A percentile compares a stretch with the other conserved stretches of the same genome.
phyloP scores from a whole-genome alignment of 2,888 invertebrate species.

The Opisthograptis luteolata region DNA sequence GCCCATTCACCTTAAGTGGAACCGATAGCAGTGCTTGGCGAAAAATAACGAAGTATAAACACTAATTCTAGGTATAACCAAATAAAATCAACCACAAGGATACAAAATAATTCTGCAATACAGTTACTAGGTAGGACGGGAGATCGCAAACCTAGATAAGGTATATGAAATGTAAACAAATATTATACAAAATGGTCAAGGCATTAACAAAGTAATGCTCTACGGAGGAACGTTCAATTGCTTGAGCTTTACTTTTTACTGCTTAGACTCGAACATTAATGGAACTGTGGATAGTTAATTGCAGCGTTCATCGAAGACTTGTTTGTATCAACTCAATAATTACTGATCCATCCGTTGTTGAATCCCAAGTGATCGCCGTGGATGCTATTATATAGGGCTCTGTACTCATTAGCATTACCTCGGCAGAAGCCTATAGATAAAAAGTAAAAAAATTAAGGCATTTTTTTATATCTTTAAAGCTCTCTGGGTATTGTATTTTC shows the following conservation, averaged over 20 bases:
- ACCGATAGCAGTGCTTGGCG: too few relatives aligned
- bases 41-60: too few relatives aligned
- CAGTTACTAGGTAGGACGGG: conserved; percentile 24
- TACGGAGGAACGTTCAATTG: too few relatives aligned
- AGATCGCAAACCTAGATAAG: conserved; percentile 67
- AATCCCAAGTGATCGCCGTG: not conserved
- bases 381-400: conserved; percentile 1
- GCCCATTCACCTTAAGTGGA: too few relatives aligned
- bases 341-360: conserved; percentile 13
- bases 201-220: conserved; percentile 38
- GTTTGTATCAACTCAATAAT: conserved; percentile 19
- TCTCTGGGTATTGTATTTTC: too few relatives aligned
- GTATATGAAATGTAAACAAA: conserved; percentile 43
- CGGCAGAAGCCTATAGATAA: too few relatives aligned
- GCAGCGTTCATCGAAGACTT: conserved; percentile 3
- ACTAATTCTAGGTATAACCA: too few relatives aligned
- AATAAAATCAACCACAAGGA: not conserved
- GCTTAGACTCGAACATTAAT: not conserved
- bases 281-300: conserved; percentile 7
- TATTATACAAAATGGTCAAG: conserved; percentile 54
- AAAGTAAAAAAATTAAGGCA: too few relatives aligned
- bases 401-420: too few relatives aligned
- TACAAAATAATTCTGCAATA: conserved; percentile 10
- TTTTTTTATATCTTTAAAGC: too few relatives aligned
- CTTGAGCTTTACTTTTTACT: not conserved